A percentile compares a stretch with the other conserved stretches of the same genome.
Conservation (phyloP, 2,888 invertebrate species). For the Calliphora vomitoria region DNA sequence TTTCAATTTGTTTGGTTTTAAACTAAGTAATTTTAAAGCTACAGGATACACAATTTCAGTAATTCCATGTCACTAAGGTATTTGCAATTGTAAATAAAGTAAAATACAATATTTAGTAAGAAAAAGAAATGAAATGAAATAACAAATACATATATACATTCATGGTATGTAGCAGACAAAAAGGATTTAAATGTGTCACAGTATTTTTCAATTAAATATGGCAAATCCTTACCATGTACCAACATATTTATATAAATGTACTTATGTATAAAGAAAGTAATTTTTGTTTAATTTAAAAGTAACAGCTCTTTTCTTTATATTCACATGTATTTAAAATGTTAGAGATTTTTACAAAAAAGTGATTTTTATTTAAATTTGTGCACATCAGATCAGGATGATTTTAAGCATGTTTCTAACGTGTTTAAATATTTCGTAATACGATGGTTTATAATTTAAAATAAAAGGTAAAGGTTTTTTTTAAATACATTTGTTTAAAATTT, state of each 20-base stretch:
- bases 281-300: not conserved
- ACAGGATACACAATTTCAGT: conserved; percentile 58
- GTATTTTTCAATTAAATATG: conserved; percentile 52
- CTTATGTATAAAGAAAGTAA: not conserved
- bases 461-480: too few relatives aligned
- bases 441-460: too few relatives aligned
- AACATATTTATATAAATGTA: not conserved
- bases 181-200: conserved; percentile 47
- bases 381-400: too few relatives aligned
- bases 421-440: too few relatives aligned
- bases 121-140: not conserved
- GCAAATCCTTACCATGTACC: conserved; percentile 27
- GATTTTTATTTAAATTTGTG: too few relatives aligned
- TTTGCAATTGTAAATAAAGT: conserved; percentile 25
- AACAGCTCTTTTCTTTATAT: not conserved
- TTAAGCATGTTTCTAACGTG: too few relatives aligned
- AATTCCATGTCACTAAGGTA: conserved; percentile 31
- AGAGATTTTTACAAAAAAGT: too few relatives aligned
- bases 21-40: conserved; percentile 49
- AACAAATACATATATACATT: not conserved
- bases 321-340: too few relatives aligned
- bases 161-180: not conserved
- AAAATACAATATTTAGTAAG: conserved; percentile 14
- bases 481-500: too few relatives aligned
- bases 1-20: conserved; percentile 60